Percentiles rank a stretch among this genome's conserved stretches.
phyloP scores from a whole-genome alignment of 2,113 vertebrate species.

The Lampris megalopsis region DNA sequence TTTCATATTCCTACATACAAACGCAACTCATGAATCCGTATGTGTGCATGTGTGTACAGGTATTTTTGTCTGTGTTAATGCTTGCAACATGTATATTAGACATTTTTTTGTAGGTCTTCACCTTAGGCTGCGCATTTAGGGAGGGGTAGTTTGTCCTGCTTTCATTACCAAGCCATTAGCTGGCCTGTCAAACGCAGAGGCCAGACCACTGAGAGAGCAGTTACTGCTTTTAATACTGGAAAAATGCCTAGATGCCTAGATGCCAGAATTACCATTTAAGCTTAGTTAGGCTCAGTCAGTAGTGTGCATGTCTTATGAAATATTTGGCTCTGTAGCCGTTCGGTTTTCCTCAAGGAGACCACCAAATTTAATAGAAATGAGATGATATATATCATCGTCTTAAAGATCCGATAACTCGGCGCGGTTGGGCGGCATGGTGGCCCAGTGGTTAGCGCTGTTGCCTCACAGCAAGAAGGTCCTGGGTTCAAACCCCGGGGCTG shows the following conservation, averaged over 20 bases:
- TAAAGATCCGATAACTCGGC: neutral
- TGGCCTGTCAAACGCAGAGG: constrained; percentile 10
- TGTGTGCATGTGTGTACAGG: neutral
- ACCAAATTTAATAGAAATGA: neutral
- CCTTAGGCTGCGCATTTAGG: neutral
- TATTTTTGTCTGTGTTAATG: neutral
- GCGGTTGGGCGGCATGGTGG: too few species aligned
- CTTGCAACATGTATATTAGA: too few species aligned
- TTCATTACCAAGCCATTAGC: constrained; percentile 28
- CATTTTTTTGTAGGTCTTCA: neutral
- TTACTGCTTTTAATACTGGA: constrained; percentile 8
- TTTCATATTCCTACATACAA: too few species aligned
- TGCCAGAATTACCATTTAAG: too few species aligned
- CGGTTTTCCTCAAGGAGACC: neutral
- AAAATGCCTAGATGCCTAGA: neutral
- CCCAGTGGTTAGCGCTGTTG: too few species aligned
- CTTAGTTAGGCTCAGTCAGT: too few species aligned
- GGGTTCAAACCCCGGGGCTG: too few species aligned
- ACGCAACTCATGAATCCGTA: too few species aligned
- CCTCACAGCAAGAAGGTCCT: too few species aligned
- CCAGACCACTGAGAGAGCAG: constrained; percentile 18
- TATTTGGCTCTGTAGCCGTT: neutral
- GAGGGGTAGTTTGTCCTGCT: neutral
- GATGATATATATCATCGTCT: neutral
- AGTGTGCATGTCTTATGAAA: neutral